Percentiles rank a stretch among this genome's conserved stretches.
Evolutionary conservation across 2,888 invertebrate species (phyloP).

Genomic region (Dendrolimus houi): DNA sequence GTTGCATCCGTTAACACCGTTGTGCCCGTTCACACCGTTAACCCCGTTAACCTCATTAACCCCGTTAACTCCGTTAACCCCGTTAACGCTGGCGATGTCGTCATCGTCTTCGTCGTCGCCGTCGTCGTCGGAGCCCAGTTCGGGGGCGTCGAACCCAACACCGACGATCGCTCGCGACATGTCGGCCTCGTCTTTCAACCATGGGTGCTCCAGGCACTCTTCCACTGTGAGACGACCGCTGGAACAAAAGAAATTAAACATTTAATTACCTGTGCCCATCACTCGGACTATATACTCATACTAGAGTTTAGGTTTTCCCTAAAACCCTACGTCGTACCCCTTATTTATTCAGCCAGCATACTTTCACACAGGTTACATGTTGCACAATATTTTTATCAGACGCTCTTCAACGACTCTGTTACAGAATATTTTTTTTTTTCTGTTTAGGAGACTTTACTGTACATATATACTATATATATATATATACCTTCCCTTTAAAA

Average conservation of each 20-base stretch:
- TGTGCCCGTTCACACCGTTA: constrained; percentile 26
- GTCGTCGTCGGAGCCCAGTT: constrained; percentile 40
- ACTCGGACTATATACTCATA: too few species aligned
- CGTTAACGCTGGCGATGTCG: constrained; percentile 28
- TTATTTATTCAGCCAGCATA: too few species aligned
- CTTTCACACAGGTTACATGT: too few species aligned
- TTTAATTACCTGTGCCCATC: too few species aligned
- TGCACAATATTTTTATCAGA: too few species aligned
- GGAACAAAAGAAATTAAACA: constrained; percentile 30
- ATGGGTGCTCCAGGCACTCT: constrained; percentile 93
- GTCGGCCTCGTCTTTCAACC: constrained; percentile 83
- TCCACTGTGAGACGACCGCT: constrained; percentile 93
- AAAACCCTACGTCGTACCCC: too few species aligned
- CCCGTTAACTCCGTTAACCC: constrained; percentile 23
- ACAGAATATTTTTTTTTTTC: too few species aligned
- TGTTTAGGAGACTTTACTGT: too few species aligned
- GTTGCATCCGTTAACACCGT: constrained; percentile 26
- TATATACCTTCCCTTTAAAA: too few species aligned
- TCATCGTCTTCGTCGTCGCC: constrained; percentile 26
- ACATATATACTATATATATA: too few species aligned
- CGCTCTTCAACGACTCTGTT: too few species aligned
- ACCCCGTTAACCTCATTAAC: constrained; percentile 22
- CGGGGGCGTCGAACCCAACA: constrained; percentile 45
- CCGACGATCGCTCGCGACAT: constrained; percentile 70
- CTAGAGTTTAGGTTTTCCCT: too few species aligned